Evolutionary conservation across 2,888 invertebrate genomes (phyloP).

Genomic region (Eugnorisma glareosa): DNA sequence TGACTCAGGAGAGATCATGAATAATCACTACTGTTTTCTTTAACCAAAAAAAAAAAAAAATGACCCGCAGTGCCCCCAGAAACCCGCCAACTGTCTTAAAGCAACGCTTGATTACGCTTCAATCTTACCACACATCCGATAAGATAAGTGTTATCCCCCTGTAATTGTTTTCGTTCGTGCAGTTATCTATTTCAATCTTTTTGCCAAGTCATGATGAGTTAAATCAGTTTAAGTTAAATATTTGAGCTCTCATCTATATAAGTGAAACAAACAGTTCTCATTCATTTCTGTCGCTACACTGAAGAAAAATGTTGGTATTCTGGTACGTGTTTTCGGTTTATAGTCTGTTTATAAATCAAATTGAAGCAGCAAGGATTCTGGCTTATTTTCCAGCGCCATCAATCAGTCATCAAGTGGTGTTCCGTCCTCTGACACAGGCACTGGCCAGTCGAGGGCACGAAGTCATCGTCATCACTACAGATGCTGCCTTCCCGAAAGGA

Average conservation of each 20-base stretch:
- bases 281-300: conserved; percentile 2
- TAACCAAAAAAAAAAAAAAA: too few species aligned
- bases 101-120: neutral
- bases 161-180: neutral
- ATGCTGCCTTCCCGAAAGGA: conserved; percentile 3
- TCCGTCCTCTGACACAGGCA: conserved; percentile 16
- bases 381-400: conserved; percentile 1
- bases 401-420: conserved; percentile 10
- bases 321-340: neutral
- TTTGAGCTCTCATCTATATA: neutral
- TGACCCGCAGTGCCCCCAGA: neutral
- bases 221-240: neutral
- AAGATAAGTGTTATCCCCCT: conserved; percentile 2
- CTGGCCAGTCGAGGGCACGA: conserved; percentile 5
- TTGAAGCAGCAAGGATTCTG: neutral
- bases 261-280: neutral
- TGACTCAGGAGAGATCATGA: too few species aligned
- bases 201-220: neutral
- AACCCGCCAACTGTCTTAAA: neutral
- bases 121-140: neutral
- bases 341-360: neutral
- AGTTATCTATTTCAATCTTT: neutral
- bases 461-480: neutral
- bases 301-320: neutral
- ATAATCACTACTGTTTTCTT: too few species aligned